Percentiles rank a stretch among this genome's conserved stretches.
These are phyloP conservation scores for Vombatus ursinus DNA, from an alignment of 2,113 vertebrate species.

Conservation along the genomic window DNA sequence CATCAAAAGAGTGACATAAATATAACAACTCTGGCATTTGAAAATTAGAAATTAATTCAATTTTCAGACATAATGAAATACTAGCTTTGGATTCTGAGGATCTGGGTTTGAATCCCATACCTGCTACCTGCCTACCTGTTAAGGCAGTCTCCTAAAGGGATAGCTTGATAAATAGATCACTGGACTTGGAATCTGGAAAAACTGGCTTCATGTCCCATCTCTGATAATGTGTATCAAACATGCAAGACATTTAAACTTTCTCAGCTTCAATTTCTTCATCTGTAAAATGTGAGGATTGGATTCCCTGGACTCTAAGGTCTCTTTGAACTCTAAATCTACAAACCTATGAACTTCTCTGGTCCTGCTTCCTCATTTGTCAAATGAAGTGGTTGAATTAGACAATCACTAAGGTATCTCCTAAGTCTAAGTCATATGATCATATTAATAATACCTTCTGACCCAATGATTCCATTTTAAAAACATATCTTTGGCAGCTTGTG, in stretches of 20 bases:
- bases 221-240: not conserved
- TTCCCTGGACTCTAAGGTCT: not conserved
- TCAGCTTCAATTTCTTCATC: not conserved
- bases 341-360: not conserved
- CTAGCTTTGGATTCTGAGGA: not conserved
- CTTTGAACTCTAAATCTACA: not conserved
- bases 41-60: constrained; percentile 33
- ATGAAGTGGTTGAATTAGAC: not conserved
- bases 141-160: not conserved
- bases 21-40: constrained; percentile 5
- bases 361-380: not conserved
- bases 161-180: not conserved
- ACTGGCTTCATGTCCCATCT: not conserved
- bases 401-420: not conserved
- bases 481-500: not conserved
- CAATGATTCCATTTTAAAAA: not conserved
- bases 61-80: constrained; percentile 35
- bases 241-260: not conserved
- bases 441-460: not conserved
- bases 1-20: constrained; percentile 36
- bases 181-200: not conserved
- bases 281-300: not conserved
- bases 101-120: not conserved
- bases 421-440: not conserved
- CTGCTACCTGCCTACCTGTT: not conserved